Conservation (phyloP, 2,888 invertebrate species). For the Ditula angustiorana region DNA sequence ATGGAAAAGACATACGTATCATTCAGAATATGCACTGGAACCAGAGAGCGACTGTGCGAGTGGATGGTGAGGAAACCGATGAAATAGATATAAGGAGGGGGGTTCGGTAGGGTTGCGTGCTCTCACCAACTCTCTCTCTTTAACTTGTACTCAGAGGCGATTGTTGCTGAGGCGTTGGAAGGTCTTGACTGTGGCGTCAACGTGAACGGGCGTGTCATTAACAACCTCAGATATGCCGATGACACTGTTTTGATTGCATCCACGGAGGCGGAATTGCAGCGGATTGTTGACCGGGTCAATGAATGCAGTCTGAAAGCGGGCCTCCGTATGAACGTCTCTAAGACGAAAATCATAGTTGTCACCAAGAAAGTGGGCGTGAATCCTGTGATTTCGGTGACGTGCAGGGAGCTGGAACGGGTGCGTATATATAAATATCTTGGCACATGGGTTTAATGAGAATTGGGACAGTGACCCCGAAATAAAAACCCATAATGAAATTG, state of each 20-base stretch:
- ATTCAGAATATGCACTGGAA: no score
- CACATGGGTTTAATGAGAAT: no score
- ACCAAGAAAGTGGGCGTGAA: no score
- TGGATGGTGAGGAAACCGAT: neutral
- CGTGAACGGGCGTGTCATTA: neutral
- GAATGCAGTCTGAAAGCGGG: conserved; percentile 1
- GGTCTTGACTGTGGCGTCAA: no score
- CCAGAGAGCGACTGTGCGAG: no score
- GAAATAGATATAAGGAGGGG: neutral
- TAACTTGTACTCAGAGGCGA: neutral
- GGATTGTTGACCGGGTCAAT: neutral
- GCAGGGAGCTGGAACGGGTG: no score
- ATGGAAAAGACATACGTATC: no score
- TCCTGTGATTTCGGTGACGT: no score
- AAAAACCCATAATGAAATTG: no score
- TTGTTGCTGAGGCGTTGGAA: no score
- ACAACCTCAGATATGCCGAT: neutral
- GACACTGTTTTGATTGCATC: conserved; percentile 5
- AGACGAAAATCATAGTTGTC: neutral
- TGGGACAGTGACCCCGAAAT: no score
- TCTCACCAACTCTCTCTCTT: neutral
- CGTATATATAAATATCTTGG: no score
- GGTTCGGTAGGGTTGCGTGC: neutral
- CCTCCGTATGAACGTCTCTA: neutral
- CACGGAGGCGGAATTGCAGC: neutral